Evolutionary conservation across 1,140 invertebrate species (phyloP).

Genomic region (Philopotamus ludificatus): DNA sequence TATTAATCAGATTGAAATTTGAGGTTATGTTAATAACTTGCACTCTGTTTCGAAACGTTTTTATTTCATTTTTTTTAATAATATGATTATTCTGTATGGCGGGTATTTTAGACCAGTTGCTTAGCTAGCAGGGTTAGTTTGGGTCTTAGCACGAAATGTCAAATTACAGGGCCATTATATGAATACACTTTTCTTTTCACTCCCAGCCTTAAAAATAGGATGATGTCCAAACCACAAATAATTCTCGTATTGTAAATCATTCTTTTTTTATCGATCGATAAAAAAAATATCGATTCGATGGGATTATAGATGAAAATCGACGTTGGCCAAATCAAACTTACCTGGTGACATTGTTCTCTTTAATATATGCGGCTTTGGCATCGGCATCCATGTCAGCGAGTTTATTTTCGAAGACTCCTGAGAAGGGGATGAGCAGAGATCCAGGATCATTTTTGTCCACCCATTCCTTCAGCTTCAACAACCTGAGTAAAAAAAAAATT

Average conservation of each 20-base stretch:
- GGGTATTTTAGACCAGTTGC: too few species aligned
- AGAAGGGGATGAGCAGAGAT: constrained; percentile 91
- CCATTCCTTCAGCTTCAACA: constrained; percentile 98
- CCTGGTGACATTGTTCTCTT: constrained; percentile 80
- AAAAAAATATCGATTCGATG: constrained; percentile 6
- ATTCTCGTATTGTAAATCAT: constrained; percentile 8
- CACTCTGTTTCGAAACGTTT: too few species aligned
- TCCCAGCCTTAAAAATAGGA: constrained; percentile 7
- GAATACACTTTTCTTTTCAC: constrained; percentile 20
- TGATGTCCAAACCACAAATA: constrained; percentile 5
- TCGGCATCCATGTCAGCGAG: constrained; percentile 83
- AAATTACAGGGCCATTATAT: constrained; percentile 31
- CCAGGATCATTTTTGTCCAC: constrained; percentile 97
- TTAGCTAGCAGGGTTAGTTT: too few species aligned
- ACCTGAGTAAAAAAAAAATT: constrained; percentile 60
- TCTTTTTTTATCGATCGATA: background rate
- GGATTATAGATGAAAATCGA: background rate
- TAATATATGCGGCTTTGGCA: constrained; percentile 72
- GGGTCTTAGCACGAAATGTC: constrained; percentile 24
- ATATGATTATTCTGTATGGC: too few species aligned
- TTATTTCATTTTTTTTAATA: too few species aligned
- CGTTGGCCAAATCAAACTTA: constrained; percentile 47
- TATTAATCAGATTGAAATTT: too few species aligned
- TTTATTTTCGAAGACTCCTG: constrained; percentile 87
- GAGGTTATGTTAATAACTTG: too few species aligned